A percentile compares a stretch with the other conserved stretches of the same genome.
These are phyloP conservation scores for Philypnodon macrostomus DNA, from an alignment of 2,797 vertebrate genomes.

Conservation along the genomic window DNA sequence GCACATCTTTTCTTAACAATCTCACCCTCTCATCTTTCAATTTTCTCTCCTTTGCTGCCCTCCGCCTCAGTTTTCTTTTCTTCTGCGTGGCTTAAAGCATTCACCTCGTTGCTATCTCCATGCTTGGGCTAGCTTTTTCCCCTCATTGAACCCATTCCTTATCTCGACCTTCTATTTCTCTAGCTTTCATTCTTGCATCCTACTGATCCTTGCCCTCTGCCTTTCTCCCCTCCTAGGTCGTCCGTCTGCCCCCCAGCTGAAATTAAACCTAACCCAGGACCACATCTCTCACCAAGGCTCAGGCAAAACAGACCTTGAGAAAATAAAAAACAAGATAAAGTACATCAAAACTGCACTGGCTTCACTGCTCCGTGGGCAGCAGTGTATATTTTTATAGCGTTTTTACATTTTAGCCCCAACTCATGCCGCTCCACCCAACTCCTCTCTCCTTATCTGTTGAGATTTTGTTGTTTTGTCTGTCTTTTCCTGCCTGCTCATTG, in stretches of 20 bases:
- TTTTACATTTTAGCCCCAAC: conserved; percentile 43
- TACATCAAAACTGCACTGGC: conserved; percentile 54
- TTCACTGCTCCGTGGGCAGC: conserved; percentile 50
- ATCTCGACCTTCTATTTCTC: conserved; percentile 54
- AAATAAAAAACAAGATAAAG: conserved; percentile 59
- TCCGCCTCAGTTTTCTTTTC: conserved; percentile 48
- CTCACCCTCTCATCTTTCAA: conserved; percentile 72
- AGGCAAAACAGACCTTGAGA: conserved; percentile 61
- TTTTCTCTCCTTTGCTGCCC: conserved; percentile 60
- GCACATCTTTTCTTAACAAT: conserved; percentile 68
- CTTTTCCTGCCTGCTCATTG: conserved; percentile 30
- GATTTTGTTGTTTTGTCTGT: conserved; percentile 27
- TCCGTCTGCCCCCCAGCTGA: conserved; percentile 30
- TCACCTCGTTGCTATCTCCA: conserved; percentile 65
- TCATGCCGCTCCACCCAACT: no score
- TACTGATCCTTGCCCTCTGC: conserved; percentile 24
- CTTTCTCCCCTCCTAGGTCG: conserved; percentile 14
- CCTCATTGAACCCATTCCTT: conserved; percentile 50
- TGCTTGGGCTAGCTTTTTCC: conserved; percentile 32
- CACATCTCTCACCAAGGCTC: conserved; percentile 39
- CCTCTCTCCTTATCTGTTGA: conserved; percentile 13
- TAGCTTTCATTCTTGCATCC: conserved; percentile 47
- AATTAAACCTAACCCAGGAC: conserved; percentile 51
- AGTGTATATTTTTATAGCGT: conserved; percentile 58
- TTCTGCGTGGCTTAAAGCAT: conserved; percentile 50